phyloP scores from a whole-genome alignment of 2,888 invertebrate genomes.

The Platycheirus rosarum region DNA sequence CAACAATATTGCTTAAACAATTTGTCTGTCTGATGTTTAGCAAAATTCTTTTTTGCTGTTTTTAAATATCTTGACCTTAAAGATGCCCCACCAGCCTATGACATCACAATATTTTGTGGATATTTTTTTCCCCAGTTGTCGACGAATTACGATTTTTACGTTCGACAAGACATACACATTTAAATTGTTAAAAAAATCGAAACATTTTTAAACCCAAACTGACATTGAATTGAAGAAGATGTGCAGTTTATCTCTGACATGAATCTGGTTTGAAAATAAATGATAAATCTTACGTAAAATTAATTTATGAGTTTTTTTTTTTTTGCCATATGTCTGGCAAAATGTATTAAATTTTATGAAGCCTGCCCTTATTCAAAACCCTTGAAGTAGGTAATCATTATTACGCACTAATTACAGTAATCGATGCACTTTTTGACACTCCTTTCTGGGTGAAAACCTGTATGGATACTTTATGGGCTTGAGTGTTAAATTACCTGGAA shows the following conservation, averaged over 20 bases:
- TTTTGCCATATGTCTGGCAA: not conserved
- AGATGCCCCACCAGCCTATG: conserved; percentile 23
- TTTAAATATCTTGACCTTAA: conserved; percentile 16
- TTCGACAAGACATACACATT: conserved; percentile 5
- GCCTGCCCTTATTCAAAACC: not conserved
- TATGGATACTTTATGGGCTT: not conserved
- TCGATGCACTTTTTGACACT: not conserved
- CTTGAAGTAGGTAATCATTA: conserved; percentile 14
- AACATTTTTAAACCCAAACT: not conserved
- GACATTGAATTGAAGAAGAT: conserved; percentile 16
- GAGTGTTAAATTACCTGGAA: too few relatives aligned
- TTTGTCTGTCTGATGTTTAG: conserved; percentile 8
- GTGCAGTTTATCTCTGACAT: not conserved
- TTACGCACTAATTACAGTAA: conserved; percentile 19
- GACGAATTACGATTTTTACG: conserved; percentile 8
- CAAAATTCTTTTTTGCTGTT: not conserved
- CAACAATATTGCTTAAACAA: conserved; percentile 17
- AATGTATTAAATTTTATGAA: not conserved
- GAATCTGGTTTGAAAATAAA: conserved; percentile 7
- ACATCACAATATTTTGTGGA: conserved; percentile 5
- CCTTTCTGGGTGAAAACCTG: not conserved
- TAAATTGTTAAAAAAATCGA: not conserved
- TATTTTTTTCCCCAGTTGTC: conserved; percentile 11
- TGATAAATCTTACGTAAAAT: conserved; percentile 9
- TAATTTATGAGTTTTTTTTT: conserved; percentile 21